Conservation (phyloP, 1,140 invertebrate genomes). For the Charaxes varanes region DNA sequence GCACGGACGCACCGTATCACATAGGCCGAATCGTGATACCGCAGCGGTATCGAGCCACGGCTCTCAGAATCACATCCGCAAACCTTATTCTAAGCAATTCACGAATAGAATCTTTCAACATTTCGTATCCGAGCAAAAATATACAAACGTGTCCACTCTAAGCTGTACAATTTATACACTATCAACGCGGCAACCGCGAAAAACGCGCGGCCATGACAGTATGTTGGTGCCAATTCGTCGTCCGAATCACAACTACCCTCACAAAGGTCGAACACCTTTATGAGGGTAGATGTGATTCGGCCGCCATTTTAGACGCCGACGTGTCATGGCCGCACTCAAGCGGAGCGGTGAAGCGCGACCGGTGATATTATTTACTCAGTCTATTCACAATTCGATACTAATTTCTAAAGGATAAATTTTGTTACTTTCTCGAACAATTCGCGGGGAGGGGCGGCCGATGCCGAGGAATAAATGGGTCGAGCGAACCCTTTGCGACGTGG, state of each 20-base stretch:
- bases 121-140: slow-evolving; percentile 56
- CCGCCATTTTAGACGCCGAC: no score
- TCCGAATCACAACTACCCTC: no score
- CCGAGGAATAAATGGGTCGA: neutral
- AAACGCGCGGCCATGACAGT: slow-evolving; percentile 19
- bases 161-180: slow-evolving; percentile 62
- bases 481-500: neutral
- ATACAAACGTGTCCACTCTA: slow-evolving; percentile 54
- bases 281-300: no score
- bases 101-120: slow-evolving; percentile 38
- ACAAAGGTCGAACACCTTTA: no score
- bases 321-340: slow-evolving; percentile 2
- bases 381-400: slow-evolving; percentile 33
- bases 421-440: neutral
- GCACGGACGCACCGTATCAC: slow-evolving; percentile 16
- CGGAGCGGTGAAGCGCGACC: slow-evolving; percentile 8
- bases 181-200: slow-evolving; percentile 16
- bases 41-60: slow-evolving; percentile 13
- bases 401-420: slow-evolving; percentile 20
- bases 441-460: no score
- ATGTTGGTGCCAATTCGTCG: neutral
- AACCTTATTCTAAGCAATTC: slow-evolving; percentile 36
- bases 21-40: slow-evolving; percentile 19
- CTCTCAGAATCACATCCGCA: slow-evolving; percentile 27
- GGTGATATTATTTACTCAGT: slow-evolving; percentile 29